phyloP scores from a whole-genome alignment of 2,888 invertebrate genomes.

The Macaria liturata region DNA sequence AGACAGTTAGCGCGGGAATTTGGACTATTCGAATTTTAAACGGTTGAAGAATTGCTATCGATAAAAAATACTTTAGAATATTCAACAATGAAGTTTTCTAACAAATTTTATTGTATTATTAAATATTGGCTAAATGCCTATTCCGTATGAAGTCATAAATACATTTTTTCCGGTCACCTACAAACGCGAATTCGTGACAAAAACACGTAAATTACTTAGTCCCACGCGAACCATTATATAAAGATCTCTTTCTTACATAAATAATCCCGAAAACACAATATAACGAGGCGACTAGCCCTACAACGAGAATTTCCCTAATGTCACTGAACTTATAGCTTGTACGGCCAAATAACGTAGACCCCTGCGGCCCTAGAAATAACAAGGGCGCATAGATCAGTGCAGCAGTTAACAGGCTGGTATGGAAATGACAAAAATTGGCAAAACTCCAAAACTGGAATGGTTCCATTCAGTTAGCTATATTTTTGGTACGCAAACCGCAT shows the following conservation, averaged over 20 bases:
- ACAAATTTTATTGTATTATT: too few relatives aligned
- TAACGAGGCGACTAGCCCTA: conserved; percentile 27
- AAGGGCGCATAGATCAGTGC: conserved; percentile 37
- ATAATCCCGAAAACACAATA: conserved; percentile 26
- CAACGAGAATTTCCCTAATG: conserved; percentile 41
- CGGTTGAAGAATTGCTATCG: too few relatives aligned
- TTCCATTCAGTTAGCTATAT: conserved; percentile 61
- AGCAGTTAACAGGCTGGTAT: conserved; percentile 40
- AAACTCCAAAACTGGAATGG: conserved; percentile 61
- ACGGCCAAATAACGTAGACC: conserved; percentile 41
- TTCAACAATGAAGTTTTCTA: too few relatives aligned
- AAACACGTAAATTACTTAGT: background rate
- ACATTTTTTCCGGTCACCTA: background rate
- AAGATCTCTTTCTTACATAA: conserved; percentile 25
- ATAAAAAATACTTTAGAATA: too few relatives aligned
- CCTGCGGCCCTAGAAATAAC: conserved; percentile 16
- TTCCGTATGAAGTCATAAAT: too few relatives aligned
- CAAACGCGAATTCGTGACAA: conserved; percentile 3
- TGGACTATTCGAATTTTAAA: background rate
- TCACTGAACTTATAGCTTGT: conserved; percentile 44
- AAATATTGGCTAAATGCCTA: too few relatives aligned
- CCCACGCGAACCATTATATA: conserved; percentile 7
- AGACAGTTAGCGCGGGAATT: conserved; percentile 5
- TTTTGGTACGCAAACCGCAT: conserved; percentile 67
- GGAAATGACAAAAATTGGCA: conserved; percentile 69